Conservation (phyloP, 2,113 vertebrate genomes). For the Ursus arctos region DNA sequence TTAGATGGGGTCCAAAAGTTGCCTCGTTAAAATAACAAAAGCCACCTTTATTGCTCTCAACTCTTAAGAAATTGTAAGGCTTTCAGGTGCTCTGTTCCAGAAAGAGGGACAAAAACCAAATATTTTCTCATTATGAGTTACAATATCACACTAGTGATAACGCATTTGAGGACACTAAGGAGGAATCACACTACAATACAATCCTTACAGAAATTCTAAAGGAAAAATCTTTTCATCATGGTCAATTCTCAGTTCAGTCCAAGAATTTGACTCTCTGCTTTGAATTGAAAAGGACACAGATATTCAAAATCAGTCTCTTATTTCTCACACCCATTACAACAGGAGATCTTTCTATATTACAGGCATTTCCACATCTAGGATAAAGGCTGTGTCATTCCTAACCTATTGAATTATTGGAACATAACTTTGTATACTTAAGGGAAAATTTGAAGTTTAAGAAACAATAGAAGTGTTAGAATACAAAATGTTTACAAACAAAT, state of each 20-base stretch:
- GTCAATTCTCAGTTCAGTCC: neutral
- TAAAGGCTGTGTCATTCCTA: neutral
- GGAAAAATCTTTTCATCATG: neutral
- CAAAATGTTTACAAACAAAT: conserved; percentile 22
- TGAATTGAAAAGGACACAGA: neutral
- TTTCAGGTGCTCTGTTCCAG: neutral
- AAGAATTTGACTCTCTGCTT: neutral
- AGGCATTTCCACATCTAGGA: neutral
- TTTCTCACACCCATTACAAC: neutral
- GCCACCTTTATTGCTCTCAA: neutral
- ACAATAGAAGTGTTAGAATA: neutral
- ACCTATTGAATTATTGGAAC: neutral
- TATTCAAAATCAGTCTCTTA: neutral
- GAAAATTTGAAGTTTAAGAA: neutral
- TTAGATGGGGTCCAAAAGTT: neutral
- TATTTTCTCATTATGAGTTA: neutral
- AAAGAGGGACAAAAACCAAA: neutral
- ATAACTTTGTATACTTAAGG: neutral
- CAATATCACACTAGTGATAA: neutral
- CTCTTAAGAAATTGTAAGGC: neutral
- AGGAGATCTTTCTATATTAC: neutral
- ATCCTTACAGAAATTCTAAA: neutral
- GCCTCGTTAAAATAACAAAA: neutral
- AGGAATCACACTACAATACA: neutral
- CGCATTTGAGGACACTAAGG: neutral